phyloP scores from a whole-genome alignment of 2,888 invertebrate genomes.

The Ichneumon xanthorius region DNA sequence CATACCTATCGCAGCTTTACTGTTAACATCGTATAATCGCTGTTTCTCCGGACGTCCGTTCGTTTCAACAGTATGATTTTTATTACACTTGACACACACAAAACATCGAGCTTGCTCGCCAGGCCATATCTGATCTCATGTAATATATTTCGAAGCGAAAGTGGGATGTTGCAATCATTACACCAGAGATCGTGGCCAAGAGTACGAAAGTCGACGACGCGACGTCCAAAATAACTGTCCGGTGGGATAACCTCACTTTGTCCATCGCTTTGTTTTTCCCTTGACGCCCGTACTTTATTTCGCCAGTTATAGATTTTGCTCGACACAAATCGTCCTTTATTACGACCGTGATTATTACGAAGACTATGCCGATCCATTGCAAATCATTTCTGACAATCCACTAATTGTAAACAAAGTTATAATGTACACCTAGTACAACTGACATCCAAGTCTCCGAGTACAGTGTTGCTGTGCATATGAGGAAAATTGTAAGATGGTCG shows the following conservation, averaged over 20 bases:
- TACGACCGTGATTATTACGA: slow-evolving; percentile 22
- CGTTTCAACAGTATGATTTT: neutral
- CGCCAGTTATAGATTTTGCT: slow-evolving; percentile 4
- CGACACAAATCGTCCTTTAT: slow-evolving; percentile 14
- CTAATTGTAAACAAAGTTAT: too few species aligned
- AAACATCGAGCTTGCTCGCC: neutral
- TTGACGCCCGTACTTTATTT: slow-evolving; percentile 4
- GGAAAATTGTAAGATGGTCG: neutral
- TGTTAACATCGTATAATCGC: neutral
- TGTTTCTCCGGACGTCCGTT: neutral
- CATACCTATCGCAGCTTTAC: slow-evolving; percentile 11
- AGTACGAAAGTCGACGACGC: slow-evolving; percentile 13
- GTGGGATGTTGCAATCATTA: neutral
- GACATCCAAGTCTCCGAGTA: neutral
- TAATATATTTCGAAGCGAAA: neutral
- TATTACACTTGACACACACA: neutral
- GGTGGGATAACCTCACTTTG: slow-evolving; percentile 2
- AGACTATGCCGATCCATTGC: slow-evolving; percentile 1
- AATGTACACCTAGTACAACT: too few species aligned
- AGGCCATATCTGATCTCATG: neutral
- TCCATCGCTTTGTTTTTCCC: neutral
- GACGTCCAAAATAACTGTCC: neutral
- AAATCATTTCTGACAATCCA: neutral
- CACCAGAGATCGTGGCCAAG: slow-evolving; percentile 12
- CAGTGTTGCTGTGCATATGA: neutral